Evolutionary conservation across 2,888 invertebrate genomes (phyloP).

Genomic region (Pyrrhosoma nymphula): DNA sequence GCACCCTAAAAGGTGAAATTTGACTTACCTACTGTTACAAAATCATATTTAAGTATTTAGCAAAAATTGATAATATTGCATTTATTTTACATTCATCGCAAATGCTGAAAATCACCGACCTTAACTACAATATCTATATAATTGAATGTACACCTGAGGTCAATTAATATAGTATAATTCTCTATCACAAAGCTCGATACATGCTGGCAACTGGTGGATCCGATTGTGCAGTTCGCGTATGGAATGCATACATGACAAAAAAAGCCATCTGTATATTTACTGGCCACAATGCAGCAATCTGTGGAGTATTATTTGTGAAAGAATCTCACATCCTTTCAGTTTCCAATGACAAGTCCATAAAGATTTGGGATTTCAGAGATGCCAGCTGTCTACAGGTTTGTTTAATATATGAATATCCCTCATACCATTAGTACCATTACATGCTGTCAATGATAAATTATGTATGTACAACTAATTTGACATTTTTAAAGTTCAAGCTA

Average conservation of each 20-base stretch:
- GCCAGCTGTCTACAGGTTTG: conserved; percentile 84
- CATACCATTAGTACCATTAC: background rate
- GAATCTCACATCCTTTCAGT: conserved; percentile 85
- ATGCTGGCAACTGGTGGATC: conserved; percentile 86
- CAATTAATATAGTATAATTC: background rate
- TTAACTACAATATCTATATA: too few relatives aligned
- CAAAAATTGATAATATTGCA: too few relatives aligned
- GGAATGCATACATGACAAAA: conserved; percentile 89
- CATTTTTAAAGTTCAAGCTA: too few relatives aligned
- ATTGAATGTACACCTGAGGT: background rate
- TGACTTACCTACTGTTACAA: too few relatives aligned
- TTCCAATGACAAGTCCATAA: conserved; percentile 85
- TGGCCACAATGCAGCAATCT: conserved; percentile 87
- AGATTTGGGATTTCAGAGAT: conserved; percentile 87
- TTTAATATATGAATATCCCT: background rate
- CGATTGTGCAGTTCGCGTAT: conserved; percentile 87
- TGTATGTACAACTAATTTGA: too few relatives aligned
- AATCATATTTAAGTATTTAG: too few relatives aligned
- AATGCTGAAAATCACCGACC: too few relatives aligned
- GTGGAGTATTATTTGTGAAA: conserved; percentile 83
- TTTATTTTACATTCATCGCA: too few relatives aligned
- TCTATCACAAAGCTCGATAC: conserved; percentile 78
- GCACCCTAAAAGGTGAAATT: too few relatives aligned
- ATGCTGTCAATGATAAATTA: too few relatives aligned
- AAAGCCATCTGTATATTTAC: conserved; percentile 83